phyloP scores from a whole-genome alignment of 2,797 vertebrate genomes.

The Cossypha dichroa region DNA sequence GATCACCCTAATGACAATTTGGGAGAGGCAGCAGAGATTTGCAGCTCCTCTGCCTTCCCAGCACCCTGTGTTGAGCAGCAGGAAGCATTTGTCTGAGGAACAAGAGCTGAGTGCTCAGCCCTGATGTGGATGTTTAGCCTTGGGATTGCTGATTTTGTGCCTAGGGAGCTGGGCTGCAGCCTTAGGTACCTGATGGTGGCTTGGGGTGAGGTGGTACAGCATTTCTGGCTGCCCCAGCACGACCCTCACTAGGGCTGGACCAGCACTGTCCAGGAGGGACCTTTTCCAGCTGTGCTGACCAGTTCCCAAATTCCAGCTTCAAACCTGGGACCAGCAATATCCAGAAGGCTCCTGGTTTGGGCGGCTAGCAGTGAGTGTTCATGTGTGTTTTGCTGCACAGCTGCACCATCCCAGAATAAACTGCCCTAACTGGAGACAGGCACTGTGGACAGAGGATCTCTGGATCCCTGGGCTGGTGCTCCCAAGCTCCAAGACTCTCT shows the following conservation, averaged over 20 bases:
- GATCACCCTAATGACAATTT: background rate
- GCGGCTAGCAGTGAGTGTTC: background rate
- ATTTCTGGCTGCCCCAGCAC: background rate
- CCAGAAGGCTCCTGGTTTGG: background rate
- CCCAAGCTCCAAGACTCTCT: background rate
- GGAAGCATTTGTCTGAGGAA: background rate
- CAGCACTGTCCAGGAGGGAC: background rate
- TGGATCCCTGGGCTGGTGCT: background rate
- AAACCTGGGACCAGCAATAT: background rate
- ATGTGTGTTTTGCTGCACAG: background rate
- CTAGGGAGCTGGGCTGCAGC: background rate
- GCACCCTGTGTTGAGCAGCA: background rate
- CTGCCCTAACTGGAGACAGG: background rate
- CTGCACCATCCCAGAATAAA: conserved; percentile 9
- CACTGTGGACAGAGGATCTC: background rate
- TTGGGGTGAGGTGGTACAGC: background rate
- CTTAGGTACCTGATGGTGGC: background rate
- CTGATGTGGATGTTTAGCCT: accelerated
- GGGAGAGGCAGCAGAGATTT: background rate
- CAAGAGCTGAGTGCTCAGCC: background rate
- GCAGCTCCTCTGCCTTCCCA: background rate
- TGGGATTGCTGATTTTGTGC: background rate
- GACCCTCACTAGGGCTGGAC: background rate
- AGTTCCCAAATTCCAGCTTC: conserved; percentile 25
- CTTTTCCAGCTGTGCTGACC: conserved; percentile 6